Evolutionary conservation across 2,797 vertebrate species (phyloP).

Genomic region (Liasis olivaceus): DNA sequence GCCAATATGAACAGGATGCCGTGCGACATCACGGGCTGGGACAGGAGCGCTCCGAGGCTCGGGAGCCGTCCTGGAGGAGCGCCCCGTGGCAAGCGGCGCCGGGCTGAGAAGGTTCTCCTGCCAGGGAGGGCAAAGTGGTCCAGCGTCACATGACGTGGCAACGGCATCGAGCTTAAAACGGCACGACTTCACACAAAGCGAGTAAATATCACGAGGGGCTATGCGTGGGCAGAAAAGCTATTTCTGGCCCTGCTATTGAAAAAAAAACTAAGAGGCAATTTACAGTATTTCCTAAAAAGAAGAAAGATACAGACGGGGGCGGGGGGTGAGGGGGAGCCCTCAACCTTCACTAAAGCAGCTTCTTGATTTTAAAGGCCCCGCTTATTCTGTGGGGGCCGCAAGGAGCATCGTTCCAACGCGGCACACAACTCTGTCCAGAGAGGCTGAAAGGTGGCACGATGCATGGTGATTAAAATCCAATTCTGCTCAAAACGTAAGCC

Average conservation of each 20-base stretch:
- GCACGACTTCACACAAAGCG: background rate
- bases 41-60: too few relatives aligned
- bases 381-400: background rate
- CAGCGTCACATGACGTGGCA: background rate
- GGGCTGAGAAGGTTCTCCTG: background rate
- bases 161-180: background rate
- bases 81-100: fast-evolving
- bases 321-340: fast-evolving
- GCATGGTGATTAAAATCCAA: background rate
- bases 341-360: background rate
- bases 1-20: fast-evolving
- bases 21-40: background rate
- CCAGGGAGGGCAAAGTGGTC: background rate
- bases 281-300: background rate
- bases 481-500: background rate
- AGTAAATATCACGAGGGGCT: background rate
- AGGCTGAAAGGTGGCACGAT: background rate
- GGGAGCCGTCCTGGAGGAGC: background rate
- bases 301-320: fast-evolving
- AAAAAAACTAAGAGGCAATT: too few relatives aligned
- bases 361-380: too few relatives aligned
- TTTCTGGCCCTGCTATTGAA: background rate
- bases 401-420: background rate
- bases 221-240: background rate
- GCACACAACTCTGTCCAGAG: too few relatives aligned